Evolutionary conservation across 2,888 invertebrate genomes (phyloP), one percentile per base, ranked within the genome.

Genomic region (Apodemia mormo): DNA sequence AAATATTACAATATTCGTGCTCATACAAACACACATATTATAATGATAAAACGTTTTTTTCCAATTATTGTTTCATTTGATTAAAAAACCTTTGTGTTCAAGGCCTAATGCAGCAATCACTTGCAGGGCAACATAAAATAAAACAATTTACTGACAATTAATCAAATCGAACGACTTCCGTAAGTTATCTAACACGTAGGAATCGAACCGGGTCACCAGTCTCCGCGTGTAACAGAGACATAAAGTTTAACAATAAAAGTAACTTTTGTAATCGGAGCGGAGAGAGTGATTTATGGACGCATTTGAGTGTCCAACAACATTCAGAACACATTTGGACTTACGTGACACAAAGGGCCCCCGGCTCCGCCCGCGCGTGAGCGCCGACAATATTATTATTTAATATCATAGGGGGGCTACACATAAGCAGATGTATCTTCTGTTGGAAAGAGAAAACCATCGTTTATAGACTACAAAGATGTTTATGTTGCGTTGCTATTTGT

Each of bases 81-180:
- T 12, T 5, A 30, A 30, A 58, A 29, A 9, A n/a, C 30, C 33
- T 37, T 64, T 7, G 14, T 33, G 33, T 14, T 64, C 33, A 37
- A 37, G 33, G 61, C 61, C 14, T 64, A 64, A 64, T 14, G 37
- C n/a, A 14, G 7, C 37, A 64, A 2, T 33, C 14, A 64, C 61
- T 64, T 9, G 30, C 12, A 14, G 33, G 14, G 33, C 37, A 64
- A 64, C 37, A 37, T 37, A 64, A 37, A 64, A 14, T 64, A 37
- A 33, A 33, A 64, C 61, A 37, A 64, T 64, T 64, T 64, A 64
- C 33, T 33, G n/a, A 37, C 33, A 33, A 64, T 64, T 37, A 64
- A 64, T 64, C 37, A 37, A 64, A 37, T 37, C 33, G 33, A 14
- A 64, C 61, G 61, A 64, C 61, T 64, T 64, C 61, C 61, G 61